Conservation (phyloP, 2,797 vertebrate genomes). For the Cygnus olor region DNA sequence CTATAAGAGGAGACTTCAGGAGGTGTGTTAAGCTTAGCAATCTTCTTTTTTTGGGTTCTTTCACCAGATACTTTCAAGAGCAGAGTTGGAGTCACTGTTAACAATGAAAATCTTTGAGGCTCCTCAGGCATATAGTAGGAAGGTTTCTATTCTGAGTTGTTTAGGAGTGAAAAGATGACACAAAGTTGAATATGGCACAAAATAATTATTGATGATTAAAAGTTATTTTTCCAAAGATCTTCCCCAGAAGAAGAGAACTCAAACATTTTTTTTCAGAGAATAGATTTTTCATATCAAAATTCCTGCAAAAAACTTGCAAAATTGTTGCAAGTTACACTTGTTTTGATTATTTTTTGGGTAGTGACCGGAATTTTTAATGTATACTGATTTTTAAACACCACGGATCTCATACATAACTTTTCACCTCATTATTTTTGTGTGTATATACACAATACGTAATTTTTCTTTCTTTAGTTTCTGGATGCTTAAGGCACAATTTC, state of each 20-base stretch:
- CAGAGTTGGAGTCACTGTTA: not conserved
- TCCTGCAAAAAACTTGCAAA: not conserved
- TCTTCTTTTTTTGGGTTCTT: not conserved
- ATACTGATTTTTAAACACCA: not conserved
- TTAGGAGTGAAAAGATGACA: not conserved
- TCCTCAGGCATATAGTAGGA: not conserved
- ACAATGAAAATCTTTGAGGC: not conserved
- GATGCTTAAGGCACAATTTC: not conserved
- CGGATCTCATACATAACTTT: not conserved
- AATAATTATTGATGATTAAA: not conserved
- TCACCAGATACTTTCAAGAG: not conserved
- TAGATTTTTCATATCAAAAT: not conserved
- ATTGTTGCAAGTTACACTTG: not conserved
- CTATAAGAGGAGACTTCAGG: not conserved
- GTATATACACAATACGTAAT: not conserved
- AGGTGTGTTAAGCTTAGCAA: fast-evolving
- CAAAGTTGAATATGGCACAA: not conserved
- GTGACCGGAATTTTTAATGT: not conserved
- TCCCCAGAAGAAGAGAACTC: not conserved
- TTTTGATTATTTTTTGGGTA: not conserved
- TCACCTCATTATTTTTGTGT: not conserved
- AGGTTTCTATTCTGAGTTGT: not conserved
- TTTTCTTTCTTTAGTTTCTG: not conserved
- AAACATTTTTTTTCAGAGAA: not conserved
- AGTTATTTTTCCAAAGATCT: not conserved